phyloP scores from a whole-genome alignment of 2,797 vertebrate genomes.

The Enteromius fasciolatus region DNA sequence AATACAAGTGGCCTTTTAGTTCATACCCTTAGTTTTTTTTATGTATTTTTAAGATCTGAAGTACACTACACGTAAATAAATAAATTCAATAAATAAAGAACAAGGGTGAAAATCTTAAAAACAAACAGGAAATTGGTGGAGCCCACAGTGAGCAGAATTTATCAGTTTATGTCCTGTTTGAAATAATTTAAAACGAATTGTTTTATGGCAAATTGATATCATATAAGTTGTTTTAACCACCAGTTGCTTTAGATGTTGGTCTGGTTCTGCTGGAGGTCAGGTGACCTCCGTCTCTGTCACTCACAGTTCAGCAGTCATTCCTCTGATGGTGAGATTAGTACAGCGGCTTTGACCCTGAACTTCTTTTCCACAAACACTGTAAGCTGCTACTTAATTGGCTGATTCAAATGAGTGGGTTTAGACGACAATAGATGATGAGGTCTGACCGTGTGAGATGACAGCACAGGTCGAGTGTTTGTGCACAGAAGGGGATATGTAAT shows the following conservation, averaged over 20 bases:
- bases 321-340: slow-evolving; percentile 22
- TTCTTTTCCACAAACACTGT: slow-evolving; percentile 25
- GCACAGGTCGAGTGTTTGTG: not conserved
- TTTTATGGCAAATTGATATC: not conserved
- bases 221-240: not conserved
- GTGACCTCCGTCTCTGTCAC: not conserved
- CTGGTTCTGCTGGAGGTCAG: not conserved
- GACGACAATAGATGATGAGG: slow-evolving; percentile 19
- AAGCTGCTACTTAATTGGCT: slow-evolving; percentile 46
- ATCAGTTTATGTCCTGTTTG: not conserved
- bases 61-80: not conserved
- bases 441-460: not conserved
- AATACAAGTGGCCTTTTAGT: not conserved
- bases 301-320: slow-evolving; percentile 20
- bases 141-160: not conserved
- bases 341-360: slow-evolving; percentile 14
- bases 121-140: not conserved
- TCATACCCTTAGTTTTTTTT: too few relatives aligned
- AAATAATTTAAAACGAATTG: not conserved
- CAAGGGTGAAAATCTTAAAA: not conserved
- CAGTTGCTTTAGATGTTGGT: not conserved
- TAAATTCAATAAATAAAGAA: not conserved
- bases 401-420: slow-evolving; percentile 19
- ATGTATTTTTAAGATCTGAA: not conserved
- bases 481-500: not conserved